These are phyloP conservation scores for Melierax canorus DNA, from an alignment of 2,113 vertebrate genomes.

Conservation along the genomic window DNA sequence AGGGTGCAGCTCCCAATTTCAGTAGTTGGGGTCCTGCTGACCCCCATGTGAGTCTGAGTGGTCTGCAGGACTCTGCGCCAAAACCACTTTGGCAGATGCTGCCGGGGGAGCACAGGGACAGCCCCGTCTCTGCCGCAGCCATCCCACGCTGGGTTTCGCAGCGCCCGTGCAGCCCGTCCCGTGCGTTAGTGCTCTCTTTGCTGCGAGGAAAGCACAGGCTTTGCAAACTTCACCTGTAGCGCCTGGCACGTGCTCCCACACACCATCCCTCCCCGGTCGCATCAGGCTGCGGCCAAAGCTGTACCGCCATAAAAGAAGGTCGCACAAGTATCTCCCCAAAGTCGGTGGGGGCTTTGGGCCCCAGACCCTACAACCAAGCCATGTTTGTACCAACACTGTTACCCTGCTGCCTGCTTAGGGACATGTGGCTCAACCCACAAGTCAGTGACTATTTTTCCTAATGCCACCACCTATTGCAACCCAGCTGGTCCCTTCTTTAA, in stretches of 20 bases:
- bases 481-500: neutral
- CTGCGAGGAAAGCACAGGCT: neutral
- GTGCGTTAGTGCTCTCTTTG: rapidly evolving
- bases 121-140: neutral
- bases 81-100: neutral
- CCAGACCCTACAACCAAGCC: neutral
- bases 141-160: neutral
- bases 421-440: neutral
- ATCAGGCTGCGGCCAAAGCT: neutral
- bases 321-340: neutral
- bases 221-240: neutral
- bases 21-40: neutral
- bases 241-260: rapidly evolving
- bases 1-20: neutral
- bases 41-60: rapidly evolving
- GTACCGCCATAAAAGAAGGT: neutral
- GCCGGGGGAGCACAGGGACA: rapidly evolving
- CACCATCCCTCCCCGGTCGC: neutral
- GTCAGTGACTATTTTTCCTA: neutral
- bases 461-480: neutral
- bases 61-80: neutral
- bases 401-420: neutral
- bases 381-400: neutral
- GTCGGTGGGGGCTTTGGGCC: neutral
- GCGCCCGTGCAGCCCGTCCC: rapidly evolving